Conservation (phyloP, 2,113 vertebrate species). For the Candoia aspera region DNA sequence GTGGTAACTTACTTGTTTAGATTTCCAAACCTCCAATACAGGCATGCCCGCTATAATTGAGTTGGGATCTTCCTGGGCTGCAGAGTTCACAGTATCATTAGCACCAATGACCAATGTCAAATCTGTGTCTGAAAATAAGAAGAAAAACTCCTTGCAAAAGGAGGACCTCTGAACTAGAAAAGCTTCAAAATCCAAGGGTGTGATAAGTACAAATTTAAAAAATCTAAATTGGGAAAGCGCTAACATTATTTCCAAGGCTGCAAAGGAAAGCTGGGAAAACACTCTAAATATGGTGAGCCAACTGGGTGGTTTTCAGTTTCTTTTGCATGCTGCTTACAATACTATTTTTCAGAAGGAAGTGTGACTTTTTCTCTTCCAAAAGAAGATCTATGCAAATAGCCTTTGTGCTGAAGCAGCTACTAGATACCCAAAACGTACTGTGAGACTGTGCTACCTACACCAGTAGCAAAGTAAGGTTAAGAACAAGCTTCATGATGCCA, state of each 20-base stretch:
- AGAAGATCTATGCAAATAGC: not conserved
- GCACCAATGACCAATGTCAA: conserved; percentile 54
- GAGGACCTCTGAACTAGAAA: conserved; percentile 41
- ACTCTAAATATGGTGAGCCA: not conserved
- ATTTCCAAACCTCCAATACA: conserved; percentile 45
- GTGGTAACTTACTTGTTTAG: conserved; percentile 38
- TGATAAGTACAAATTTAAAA: not conserved
- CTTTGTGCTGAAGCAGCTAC: not conserved
- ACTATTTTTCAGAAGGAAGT: not conserved
- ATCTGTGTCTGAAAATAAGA: conserved; percentile 57
- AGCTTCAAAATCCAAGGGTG: not conserved
- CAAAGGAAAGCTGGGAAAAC: not conserved
- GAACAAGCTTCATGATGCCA: not conserved
- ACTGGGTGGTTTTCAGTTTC: not conserved
- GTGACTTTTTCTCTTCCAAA: not conserved
- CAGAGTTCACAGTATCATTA: conserved; percentile 62
- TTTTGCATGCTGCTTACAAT: not conserved
- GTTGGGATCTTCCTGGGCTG: conserved; percentile 58
- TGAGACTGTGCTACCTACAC: not conserved
- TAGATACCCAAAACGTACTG: not conserved
- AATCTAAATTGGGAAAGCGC: not conserved
- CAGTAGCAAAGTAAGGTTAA: not conserved
- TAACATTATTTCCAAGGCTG: not conserved
- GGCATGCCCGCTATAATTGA: conserved; percentile 46
- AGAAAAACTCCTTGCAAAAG: conserved; percentile 54